Percentiles rank a stretch among this genome's conserved stretches.
These are phyloP conservation scores for Platichthys flesus DNA, from an alignment of 2,113 vertebrate genomes.

Conservation along the genomic window DNA sequence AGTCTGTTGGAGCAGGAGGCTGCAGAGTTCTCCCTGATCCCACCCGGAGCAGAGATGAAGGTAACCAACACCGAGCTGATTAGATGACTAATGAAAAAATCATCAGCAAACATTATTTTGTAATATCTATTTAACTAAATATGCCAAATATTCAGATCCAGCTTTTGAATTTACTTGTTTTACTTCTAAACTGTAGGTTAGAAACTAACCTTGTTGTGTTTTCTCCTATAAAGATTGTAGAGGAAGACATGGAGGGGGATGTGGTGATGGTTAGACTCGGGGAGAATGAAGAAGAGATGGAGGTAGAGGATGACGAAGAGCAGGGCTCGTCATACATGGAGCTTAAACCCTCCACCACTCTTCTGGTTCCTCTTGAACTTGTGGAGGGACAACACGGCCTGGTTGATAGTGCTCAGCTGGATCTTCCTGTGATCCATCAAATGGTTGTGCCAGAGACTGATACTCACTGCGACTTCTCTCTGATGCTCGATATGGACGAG, in stretches of 20 bases:
- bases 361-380: constrained; percentile 82
- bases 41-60: constrained; percentile 70
- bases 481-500: constrained; percentile 90
- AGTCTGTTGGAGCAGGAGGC: constrained; percentile 67
- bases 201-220: neutral
- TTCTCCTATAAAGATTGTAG: constrained; percentile 62
- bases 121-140: neutral
- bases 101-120: neutral
- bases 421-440: constrained; percentile 73
- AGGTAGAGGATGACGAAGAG: constrained; percentile 62
- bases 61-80: constrained; percentile 38
- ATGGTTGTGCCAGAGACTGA: constrained; percentile 67
- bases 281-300: constrained; percentile 41
- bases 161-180: neutral
- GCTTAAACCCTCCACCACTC: constrained; percentile 79
- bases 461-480: constrained; percentile 85
- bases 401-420: constrained; percentile 72
- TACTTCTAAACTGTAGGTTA: neutral
- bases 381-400: constrained; percentile 80
- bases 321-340: constrained; percentile 76
- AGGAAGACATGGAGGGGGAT: constrained; percentile 64
- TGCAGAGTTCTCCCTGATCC: constrained; percentile 73
- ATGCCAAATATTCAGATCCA: neutral
- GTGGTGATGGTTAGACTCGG: constrained; percentile 77
- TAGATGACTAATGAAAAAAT: neutral